These are phyloP conservation scores for Papilio machaon DNA, from an alignment of 1,140 invertebrate species.

Conservation along the genomic window DNA sequence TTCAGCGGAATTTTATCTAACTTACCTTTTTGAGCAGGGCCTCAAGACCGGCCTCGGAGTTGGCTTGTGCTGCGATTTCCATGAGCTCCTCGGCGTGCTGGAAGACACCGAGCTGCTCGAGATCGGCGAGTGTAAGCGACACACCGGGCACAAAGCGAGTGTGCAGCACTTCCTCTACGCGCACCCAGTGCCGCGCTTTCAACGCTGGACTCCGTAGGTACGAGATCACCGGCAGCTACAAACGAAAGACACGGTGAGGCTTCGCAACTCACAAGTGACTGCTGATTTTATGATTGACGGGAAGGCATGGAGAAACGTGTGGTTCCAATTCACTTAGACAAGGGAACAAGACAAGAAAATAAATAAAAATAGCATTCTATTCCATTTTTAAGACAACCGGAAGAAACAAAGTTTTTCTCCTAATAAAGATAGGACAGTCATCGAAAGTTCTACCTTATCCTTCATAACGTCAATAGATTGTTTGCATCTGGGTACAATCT, in stretches of 20 bases:
- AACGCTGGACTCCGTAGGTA: constrained; percentile 90
- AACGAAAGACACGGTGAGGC: background rate
- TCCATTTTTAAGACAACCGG: too few relatives aligned
- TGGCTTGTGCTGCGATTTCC: constrained; percentile 92
- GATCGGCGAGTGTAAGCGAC: constrained; percentile 83
- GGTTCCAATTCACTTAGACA: too few relatives aligned
- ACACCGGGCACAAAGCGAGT: constrained; percentile 88
- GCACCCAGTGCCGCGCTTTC: constrained; percentile 90
- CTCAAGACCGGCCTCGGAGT: constrained; percentile 92
- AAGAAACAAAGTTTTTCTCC: background rate
- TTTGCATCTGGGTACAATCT: constrained; percentile 88
- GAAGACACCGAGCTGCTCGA: constrained; percentile 89
- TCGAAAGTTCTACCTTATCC: constrained; percentile 82
- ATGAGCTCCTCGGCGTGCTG: constrained; percentile 87
- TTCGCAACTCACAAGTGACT: background rate
- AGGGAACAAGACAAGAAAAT: too few relatives aligned
- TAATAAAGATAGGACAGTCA: background rate
- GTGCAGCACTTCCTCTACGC: constrained; percentile 88
- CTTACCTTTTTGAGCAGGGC: constrained; percentile 88
- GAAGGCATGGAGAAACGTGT: too few relatives aligned
- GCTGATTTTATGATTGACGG: too few relatives aligned
- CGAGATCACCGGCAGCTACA: constrained; percentile 87
- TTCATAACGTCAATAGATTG: constrained; percentile 90
- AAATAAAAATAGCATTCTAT: too few relatives aligned
- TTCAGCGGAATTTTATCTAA: constrained; percentile 38